These are phyloP conservation scores for Drosophila nigromelanica DNA, from an alignment of 1,140 invertebrate genomes.

Conservation along the genomic window DNA sequence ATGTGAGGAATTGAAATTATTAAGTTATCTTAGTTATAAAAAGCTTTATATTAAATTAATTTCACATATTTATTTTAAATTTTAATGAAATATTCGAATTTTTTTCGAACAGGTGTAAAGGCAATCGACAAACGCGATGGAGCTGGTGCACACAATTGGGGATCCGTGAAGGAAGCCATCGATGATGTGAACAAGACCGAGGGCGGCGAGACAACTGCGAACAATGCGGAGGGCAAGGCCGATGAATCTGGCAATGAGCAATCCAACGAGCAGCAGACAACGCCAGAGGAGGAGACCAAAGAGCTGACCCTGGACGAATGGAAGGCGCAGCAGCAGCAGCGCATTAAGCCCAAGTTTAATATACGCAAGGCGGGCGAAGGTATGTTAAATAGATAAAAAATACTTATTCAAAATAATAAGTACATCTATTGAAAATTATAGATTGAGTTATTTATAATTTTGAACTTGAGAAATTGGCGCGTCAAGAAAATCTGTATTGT, in stretches of 20 bases:
- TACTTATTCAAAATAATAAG: too few relatives aligned
- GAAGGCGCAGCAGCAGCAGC: slow-evolving; percentile 90
- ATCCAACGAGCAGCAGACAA: slow-evolving; percentile 84
- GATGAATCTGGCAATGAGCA: slow-evolving; percentile 84
- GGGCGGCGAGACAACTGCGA: slow-evolving; percentile 83
- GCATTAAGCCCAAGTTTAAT: slow-evolving; percentile 93
- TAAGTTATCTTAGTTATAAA: too few relatives aligned
- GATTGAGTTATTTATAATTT: too few relatives aligned
- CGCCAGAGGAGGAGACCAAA: slow-evolving; percentile 89
- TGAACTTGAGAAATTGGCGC: too few relatives aligned
- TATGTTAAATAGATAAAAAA: slow-evolving; percentile 19
- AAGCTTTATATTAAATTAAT: too few relatives aligned
- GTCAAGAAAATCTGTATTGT: too few relatives aligned
- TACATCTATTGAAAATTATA: too few relatives aligned
- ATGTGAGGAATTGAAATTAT: too few relatives aligned
- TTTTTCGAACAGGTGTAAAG: slow-evolving; percentile 89
- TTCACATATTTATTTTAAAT: neutral
- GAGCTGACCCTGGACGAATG: slow-evolving; percentile 95
- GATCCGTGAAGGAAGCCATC: slow-evolving; percentile 95
- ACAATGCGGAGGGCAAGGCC: slow-evolving; percentile 65
- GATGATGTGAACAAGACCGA: slow-evolving; percentile 87
- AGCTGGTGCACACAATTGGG: slow-evolving; percentile 97
- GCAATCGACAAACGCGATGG: slow-evolving; percentile 97
- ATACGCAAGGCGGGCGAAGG: slow-evolving; percentile 95
- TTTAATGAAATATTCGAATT: neutral